Evolutionary conservation across 2,888 invertebrate genomes (phyloP).

Genomic region (Epistrophella euchroma): DNA sequence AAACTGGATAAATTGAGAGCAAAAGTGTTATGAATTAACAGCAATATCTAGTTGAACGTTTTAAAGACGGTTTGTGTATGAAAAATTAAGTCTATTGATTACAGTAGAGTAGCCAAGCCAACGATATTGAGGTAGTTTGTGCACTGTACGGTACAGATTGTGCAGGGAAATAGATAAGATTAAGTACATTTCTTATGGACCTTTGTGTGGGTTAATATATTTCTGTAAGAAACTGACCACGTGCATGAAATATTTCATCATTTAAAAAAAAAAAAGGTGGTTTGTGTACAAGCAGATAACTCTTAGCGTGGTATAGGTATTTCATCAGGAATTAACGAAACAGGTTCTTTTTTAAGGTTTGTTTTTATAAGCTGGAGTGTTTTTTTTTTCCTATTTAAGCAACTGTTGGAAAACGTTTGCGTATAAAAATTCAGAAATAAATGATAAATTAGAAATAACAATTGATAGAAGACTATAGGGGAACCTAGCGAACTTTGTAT

Average conservation of each 20-base stretch:
- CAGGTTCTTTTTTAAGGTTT: no score
- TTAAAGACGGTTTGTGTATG: conserved; percentile 47
- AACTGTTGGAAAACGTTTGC: no score
- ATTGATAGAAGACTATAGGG: no score
- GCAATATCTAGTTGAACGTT: conserved; percentile 53
- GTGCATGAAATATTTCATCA: not conserved
- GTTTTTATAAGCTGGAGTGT: no score
- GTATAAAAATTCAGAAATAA: no score
- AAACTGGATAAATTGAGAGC: conserved; percentile 64
- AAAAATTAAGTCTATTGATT: conserved; percentile 60
- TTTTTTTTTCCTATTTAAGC: no score
- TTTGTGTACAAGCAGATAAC: no score
- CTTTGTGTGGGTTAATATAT: not conserved
- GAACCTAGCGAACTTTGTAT: no score
- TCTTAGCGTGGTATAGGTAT: no score
- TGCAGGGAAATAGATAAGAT: not conserved
- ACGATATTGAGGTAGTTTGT: conserved; percentile 7
- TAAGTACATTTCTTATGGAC: not conserved
- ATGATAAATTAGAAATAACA: no score
- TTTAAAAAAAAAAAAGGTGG: no score
- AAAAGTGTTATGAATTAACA: conserved; percentile 62
- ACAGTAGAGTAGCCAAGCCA: conserved; percentile 45
- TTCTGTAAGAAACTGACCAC: not conserved
- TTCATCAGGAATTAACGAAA: no score
- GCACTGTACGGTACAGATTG: not conserved